phyloP scores from a whole-genome alignment of 2,797 vertebrate genomes.

The Cossypha polioptera region DNA sequence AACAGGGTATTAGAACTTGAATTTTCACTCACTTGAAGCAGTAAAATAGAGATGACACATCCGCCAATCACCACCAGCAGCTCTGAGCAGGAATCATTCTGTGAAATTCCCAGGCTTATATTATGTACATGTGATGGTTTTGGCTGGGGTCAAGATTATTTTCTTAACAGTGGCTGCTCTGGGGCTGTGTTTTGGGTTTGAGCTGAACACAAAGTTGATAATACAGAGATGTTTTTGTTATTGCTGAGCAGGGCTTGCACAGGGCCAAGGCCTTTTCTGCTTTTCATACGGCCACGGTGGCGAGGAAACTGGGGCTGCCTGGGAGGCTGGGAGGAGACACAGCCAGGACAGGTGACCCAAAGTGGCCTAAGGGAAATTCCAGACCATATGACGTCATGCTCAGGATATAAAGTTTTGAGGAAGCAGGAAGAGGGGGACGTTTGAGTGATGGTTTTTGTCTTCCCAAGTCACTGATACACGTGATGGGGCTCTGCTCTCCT shows the following conservation, averaged over 20 bases:
- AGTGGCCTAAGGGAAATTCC: not conserved
- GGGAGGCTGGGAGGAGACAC: not conserved
- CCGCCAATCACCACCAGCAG: not conserved
- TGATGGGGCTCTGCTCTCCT: not conserved
- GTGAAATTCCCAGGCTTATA: not conserved
- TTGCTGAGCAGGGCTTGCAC: not conserved
- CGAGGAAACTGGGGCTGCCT: rapidly evolving
- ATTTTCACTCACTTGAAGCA: not conserved
- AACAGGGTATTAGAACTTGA: not conserved
- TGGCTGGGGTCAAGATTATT: not conserved
- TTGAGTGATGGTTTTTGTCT: not conserved
- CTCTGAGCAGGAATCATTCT: not conserved
- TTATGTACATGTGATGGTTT: rapidly evolving
- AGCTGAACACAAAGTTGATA: not conserved
- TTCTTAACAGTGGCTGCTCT: not conserved
- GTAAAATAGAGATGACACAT: not conserved
- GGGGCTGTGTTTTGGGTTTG: not conserved
- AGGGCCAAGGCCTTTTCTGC: not conserved
- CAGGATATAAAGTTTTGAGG: not conserved
- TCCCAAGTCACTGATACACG: rapidly evolving
- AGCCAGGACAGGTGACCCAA: not conserved
- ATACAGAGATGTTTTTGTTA: not conserved
- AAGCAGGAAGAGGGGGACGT: not conserved
- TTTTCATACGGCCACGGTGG: rapidly evolving
- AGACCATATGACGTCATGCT: not conserved